Percentiles rank a stretch among this genome's conserved stretches.
phyloP scores from a whole-genome alignment of 2,113 vertebrate genomes.

The Mugil cephalus region DNA sequence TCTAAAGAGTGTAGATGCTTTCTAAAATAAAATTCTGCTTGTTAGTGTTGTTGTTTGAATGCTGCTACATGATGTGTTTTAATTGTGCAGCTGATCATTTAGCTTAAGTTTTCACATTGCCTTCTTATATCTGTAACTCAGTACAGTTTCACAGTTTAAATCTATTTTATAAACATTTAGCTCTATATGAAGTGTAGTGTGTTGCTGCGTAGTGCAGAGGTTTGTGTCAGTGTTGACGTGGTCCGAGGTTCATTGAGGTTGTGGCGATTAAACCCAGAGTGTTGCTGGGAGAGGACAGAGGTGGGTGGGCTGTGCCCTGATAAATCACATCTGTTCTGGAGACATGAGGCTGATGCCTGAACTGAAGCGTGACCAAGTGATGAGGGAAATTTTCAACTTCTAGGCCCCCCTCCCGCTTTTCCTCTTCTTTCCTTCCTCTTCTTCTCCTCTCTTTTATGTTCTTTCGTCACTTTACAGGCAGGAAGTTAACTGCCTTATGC shows the following conservation, averaged over 20 bases:
- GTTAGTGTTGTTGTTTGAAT: too few relatives aligned
- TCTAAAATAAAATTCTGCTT: too few relatives aligned
- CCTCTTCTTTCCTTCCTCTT: conserved; percentile 10
- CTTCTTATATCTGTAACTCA: too few relatives aligned
- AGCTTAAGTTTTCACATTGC: too few relatives aligned
- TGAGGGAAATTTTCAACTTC: conserved; percentile 9
- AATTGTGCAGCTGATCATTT: too few relatives aligned
- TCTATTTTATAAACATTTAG: too few relatives aligned
- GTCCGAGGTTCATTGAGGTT: neutral
- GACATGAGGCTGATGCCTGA: conserved; percentile 54
- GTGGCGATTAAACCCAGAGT: neutral
- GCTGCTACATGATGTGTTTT: too few relatives aligned
- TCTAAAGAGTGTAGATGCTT: too few relatives aligned
- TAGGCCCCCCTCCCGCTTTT: conserved; percentile 1
- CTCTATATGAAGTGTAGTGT: too few relatives aligned
- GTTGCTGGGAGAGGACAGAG: conserved; percentile 21
- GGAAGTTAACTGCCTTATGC: conserved; percentile 17
- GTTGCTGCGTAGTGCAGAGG: too few relatives aligned
- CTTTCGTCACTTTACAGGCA: conserved; percentile 1
- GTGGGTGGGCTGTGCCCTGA: conserved; percentile 24
- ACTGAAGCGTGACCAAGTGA: conserved; percentile 58
- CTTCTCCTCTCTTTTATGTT: conserved; percentile 10
- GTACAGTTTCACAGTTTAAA: too few relatives aligned
- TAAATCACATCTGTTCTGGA: conserved; percentile 72
- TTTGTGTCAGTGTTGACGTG: neutral